These are phyloP conservation scores for Chaetodon auriga DNA, from an alignment of 2,113 vertebrate genomes.

Conservation along the genomic window DNA sequence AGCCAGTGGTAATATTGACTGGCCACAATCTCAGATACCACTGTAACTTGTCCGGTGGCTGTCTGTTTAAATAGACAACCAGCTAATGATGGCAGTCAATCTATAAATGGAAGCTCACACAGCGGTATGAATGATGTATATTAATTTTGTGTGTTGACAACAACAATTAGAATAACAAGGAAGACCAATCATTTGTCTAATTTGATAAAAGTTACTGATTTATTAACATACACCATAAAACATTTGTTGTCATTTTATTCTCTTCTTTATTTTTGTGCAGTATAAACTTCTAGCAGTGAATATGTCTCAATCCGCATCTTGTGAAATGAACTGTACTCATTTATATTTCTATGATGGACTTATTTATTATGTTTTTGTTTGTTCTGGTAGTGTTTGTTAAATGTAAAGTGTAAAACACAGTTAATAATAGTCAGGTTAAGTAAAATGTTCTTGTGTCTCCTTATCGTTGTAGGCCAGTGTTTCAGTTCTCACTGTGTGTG, in stretches of 20 bases:
- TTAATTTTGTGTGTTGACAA: conserved; percentile 13
- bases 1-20: neutral
- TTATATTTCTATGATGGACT: neutral
- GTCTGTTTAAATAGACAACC: neutral
- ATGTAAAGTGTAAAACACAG: neutral
- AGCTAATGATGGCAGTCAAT: conserved; percentile 45
- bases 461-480: neutral
- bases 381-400: neutral
- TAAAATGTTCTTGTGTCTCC: neutral
- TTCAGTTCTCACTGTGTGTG: neutral
- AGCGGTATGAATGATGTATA: conserved; percentile 26
- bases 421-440: neutral
- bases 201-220: neutral
- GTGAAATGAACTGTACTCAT: neutral
- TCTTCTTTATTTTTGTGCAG: neutral
- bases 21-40: neutral
- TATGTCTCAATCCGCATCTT: too few relatives aligned
- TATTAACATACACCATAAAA: neutral
- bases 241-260: neutral
- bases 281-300: neutral
- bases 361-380: neutral
- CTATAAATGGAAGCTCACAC: conserved; percentile 18
- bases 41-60: neutral
- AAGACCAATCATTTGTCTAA: neutral
- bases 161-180: neutral